Percentiles rank a stretch among this genome's conserved stretches.
These are phyloP conservation scores for Festucalex cinctus DNA, from an alignment of 2,113 vertebrate species.

Conservation along the genomic window DNA sequence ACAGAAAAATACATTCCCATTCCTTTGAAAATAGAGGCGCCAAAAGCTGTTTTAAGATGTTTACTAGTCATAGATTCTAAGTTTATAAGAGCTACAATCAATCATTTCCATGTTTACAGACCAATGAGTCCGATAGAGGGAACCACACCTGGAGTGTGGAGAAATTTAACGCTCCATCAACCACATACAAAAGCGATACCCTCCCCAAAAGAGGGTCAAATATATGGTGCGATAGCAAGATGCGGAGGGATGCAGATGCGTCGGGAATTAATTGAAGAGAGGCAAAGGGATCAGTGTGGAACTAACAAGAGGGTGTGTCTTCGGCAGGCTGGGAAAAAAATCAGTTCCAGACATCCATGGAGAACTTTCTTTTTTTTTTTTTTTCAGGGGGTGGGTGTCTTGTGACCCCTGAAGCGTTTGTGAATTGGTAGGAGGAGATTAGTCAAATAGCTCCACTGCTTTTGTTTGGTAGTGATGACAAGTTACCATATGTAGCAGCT, in stretches of 20 bases:
- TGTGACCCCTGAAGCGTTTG: constrained; percentile 47
- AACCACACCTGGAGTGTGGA: constrained; percentile 63
- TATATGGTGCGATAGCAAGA: constrained; percentile 35
- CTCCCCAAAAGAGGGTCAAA: constrained; percentile 31
- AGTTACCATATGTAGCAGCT: constrained; percentile 52
- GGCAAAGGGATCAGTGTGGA: constrained; percentile 54
- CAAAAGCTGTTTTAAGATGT: neutral
- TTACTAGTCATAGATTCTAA: neutral
- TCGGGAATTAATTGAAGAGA: constrained; percentile 23
- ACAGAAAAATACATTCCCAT: neutral
- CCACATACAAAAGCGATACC: constrained; percentile 49
- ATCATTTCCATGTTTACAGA: constrained; percentile 30
- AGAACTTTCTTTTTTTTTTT: constrained; percentile 40
- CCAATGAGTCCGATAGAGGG: constrained; percentile 28
- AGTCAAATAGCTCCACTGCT: constrained; percentile 53
- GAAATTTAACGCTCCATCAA: constrained; percentile 48
- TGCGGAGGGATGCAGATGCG: constrained; percentile 23
- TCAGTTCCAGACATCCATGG: constrained; percentile 59
- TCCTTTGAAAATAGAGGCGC: neutral
- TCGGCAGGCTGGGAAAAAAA: constrained; percentile 54
- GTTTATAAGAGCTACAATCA: constrained; percentile 26
- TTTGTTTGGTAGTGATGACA: constrained; percentile 70
- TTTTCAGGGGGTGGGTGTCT: constrained; percentile 13
- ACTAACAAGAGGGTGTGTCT: constrained; percentile 69
- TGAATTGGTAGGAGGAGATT: constrained; percentile 38